Base-by-base conservation (phyloP, 2,797 vertebrate species). In the Cyprinella venusta region DNA sequence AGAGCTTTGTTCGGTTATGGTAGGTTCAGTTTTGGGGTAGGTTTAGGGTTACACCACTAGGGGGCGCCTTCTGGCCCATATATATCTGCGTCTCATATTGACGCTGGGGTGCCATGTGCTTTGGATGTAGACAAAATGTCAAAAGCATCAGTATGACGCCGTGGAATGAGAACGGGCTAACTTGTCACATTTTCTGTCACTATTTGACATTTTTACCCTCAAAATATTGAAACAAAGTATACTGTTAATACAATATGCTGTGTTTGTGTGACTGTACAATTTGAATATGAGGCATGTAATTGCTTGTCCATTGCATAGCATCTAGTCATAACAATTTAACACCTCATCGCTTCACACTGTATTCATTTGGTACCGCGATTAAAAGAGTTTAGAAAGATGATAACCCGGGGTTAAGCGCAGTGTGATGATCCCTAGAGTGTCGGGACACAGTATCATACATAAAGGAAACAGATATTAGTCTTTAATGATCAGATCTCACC, bases 401-500 rank as follows among this genome's bases (percentile, higher is more conserved):
- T 24, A 26, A 24, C 56, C 56, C 10, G 3, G n/a, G 4, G 56
- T 59, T 59, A 59, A 24, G n/a, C 0, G 1, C 10, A 6, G 4
- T 24, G 56, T 36, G 36, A 59, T 24, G 24, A 59, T 10, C 5
- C 5, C 59, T 61, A 26, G 12, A 61, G 12, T 0, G 2, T 26
- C 56, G 12, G n/a, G 30, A 54, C 63, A 38, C 30, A 40, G 5
- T 9, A 13, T 24, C 21, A 40, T 67, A 10, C 33, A 54, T 15
- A 54, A 8, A 76, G n/a, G 52, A 45, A 3, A 54, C 30, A 24
- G 8, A 21, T 0, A 80, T 9, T 38, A 30, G 42, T 19, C 5
- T 30, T 59, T 10, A 33, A 40, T 38, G 18, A 56, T 18, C 52
- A 36, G 2, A 30, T 70, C 94, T 93, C 89, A 99, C 97, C 96